Percentiles rank a stretch among this genome's conserved stretches.
phyloP scores from a whole-genome alignment of 2,797 vertebrate species.

The Chelonia mydas region DNA sequence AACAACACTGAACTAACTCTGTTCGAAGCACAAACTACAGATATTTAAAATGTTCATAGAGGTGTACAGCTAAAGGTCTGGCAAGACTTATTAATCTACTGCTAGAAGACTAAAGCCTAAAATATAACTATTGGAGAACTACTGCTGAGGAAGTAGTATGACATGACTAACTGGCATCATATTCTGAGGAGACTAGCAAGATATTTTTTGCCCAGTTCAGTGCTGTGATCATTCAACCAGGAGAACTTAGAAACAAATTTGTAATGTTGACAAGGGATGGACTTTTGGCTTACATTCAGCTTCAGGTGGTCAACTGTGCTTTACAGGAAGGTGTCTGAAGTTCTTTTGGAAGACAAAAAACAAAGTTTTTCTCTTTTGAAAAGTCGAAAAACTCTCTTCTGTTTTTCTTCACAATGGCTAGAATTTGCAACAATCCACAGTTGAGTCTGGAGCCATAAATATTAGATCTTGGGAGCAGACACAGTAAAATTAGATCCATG shows the following conservation, averaged over 20 bases:
- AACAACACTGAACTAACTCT: background rate
- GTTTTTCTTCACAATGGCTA: background rate
- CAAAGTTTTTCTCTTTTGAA: background rate
- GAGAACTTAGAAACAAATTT: background rate
- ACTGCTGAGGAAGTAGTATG: background rate
- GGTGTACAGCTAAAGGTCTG: background rate
- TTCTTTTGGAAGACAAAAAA: background rate
- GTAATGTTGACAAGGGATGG: background rate
- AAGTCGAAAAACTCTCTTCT: background rate
- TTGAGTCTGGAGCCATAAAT: background rate
- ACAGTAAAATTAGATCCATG: background rate
- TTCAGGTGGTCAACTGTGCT: background rate
- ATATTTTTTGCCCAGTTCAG: background rate
- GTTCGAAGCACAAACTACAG: background rate
- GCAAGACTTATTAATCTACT: background rate
- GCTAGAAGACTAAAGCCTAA: background rate
- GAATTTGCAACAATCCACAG: background rate
- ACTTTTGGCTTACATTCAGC: background rate
- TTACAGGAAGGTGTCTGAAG: background rate
- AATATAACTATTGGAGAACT: background rate
- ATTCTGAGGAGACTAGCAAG: background rate
- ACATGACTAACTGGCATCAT: accelerated
- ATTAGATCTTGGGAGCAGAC: background rate
- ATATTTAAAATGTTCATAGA: background rate
- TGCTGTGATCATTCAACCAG: background rate